Evolutionary conservation across 2,888 invertebrate genomes (phyloP).

Genomic region (Pycnomerus fuliginosus): DNA sequence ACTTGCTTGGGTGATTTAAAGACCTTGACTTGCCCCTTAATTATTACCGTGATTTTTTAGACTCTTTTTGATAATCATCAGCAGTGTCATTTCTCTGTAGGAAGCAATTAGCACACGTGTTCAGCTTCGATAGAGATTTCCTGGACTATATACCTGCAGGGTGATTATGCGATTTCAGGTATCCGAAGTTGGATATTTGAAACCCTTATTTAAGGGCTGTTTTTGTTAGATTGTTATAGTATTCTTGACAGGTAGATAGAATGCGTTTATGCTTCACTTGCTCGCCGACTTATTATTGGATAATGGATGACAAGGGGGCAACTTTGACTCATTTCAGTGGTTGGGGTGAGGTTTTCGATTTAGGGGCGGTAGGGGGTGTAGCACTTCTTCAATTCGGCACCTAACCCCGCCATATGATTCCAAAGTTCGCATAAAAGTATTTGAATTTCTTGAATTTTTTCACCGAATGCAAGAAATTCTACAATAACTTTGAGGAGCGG

Average conservation of each 20-base stretch:
- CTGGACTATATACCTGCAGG: constrained; percentile 14
- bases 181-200: constrained; percentile 33
- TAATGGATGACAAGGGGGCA: constrained; percentile 43
- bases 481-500: neutral
- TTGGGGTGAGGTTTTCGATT: too few relatives aligned
- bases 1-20: constrained; percentile 17
- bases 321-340: constrained; percentile 26
- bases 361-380: too few relatives aligned
- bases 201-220: constrained; percentile 45
- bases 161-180: constrained; percentile 26
- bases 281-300: constrained; percentile 48
- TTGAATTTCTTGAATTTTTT: too few relatives aligned
- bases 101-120: constrained; percentile 42
- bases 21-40: constrained; percentile 13
- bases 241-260: constrained; percentile 46
- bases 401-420: too few relatives aligned
- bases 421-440: too few relatives aligned
- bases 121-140: constrained; percentile 26
- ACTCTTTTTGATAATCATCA: too few relatives aligned
- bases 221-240: constrained; percentile 42
- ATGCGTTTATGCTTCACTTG: constrained; percentile 50
- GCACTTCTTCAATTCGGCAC: too few relatives aligned
- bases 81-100: too few relatives aligned
- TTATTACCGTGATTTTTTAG: constrained; percentile 10
- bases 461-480: too few relatives aligned